These are phyloP conservation scores for Danionella dracula DNA, from an alignment of 2,797 vertebrate genomes.

Conservation along the genomic window DNA sequence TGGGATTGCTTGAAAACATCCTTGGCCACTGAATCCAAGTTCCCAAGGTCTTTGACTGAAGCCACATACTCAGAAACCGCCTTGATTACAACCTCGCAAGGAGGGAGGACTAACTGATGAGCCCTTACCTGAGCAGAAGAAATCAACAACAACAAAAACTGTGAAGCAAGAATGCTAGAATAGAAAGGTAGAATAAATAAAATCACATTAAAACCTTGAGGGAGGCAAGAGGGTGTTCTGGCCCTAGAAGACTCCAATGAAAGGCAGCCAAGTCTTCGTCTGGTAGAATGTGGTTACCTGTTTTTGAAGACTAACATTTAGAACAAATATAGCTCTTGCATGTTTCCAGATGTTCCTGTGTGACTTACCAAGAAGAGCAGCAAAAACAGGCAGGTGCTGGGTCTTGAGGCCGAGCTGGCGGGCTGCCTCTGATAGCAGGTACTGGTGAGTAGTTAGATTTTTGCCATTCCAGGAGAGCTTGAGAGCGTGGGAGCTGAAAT, in stretches of 20 bases:
- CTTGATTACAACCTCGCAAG: constrained; percentile 90
- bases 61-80: constrained; percentile 88
- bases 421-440: constrained; percentile 86
- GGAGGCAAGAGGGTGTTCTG: constrained; percentile 89
- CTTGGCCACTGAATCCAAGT: constrained; percentile 81
- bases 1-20: constrained; percentile 92
- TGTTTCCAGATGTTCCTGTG: background rate
- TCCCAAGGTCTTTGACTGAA: constrained; percentile 83
- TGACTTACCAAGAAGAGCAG: constrained; percentile 81
- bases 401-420: constrained; percentile 86
- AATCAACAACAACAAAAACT: background rate
- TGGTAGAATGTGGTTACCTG: constrained; percentile 91
- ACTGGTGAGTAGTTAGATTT: constrained; percentile 90
- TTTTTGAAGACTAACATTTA: constrained; percentile 16
- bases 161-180: background rate
- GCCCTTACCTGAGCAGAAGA: constrained; percentile 75
- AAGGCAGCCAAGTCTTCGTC: constrained; percentile 93
- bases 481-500: constrained; percentile 88
- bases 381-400: constrained; percentile 85
- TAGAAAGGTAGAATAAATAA: too few species aligned
- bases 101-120: constrained; percentile 87
- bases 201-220: constrained; percentile 73
- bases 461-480: constrained; percentile 94
- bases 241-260: constrained; percentile 91
- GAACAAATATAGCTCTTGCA: background rate